phyloP scores from a whole-genome alignment of 2,113 vertebrate genomes.

The Ursus arctos region DNA sequence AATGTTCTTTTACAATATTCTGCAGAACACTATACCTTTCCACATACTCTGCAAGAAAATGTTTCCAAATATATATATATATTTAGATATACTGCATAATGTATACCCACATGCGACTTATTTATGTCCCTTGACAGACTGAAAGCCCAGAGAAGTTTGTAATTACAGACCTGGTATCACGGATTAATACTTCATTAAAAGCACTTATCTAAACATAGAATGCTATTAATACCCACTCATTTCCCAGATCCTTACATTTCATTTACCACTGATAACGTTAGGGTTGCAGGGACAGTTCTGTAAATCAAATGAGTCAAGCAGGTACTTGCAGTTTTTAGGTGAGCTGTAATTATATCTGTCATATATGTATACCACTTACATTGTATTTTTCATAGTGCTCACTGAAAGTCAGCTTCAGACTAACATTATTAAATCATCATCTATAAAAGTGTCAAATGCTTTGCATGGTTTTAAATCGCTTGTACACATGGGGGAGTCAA shows the following conservation, averaged over 20 bases:
- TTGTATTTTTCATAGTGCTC: neutral
- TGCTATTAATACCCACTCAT: neutral
- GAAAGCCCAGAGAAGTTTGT: neutral
- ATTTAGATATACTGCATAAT: fast-evolving
- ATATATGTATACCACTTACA: neutral
- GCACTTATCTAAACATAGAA: neutral
- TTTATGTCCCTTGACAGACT: too few species aligned
- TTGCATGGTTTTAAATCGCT: neutral
- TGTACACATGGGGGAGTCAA: fast-evolving
- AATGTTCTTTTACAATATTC: neutral
- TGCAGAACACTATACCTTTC: neutral
- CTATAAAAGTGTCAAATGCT: neutral
- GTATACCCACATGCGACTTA: neutral
- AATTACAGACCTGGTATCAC: neutral
- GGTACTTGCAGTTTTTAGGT: neutral
- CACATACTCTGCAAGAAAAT: neutral
- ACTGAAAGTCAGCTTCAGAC: neutral
- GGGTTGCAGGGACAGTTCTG: too few species aligned
- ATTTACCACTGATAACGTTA: neutral
- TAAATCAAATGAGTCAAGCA: too few species aligned
- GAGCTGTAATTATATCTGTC: neutral
- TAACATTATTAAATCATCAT: neutral
- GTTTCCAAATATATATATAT: neutral
- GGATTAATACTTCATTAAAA: neutral
- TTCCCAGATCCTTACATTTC: neutral